A percentile compares a stretch with the other conserved stretches of the same genome.
These are phyloP conservation scores for Imbricaverruca yamaguchii DNA, from an alignment of 2,888 invertebrate species.

Conservation along the genomic window DNA sequence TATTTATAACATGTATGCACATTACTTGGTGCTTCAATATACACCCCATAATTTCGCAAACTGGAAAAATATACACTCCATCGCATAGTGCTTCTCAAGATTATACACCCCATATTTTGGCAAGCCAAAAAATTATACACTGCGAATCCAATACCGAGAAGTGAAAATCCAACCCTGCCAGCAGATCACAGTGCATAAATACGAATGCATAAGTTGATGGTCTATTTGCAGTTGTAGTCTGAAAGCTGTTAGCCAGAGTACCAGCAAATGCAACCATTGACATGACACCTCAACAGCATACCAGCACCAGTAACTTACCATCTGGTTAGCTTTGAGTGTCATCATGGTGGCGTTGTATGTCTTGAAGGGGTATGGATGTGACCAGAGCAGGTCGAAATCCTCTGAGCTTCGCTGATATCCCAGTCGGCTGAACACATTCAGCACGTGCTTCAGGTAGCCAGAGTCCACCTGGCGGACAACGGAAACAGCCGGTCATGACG, in stretches of 20 bases:
- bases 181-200: background rate
- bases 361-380: slow-evolving; percentile 84
- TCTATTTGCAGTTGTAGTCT: background rate
- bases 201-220: background rate
- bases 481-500: too few species aligned
- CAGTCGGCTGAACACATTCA: slow-evolving; percentile 62
- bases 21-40: too few species aligned
- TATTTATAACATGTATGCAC: too few species aligned
- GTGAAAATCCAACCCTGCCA: background rate
- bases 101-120: too few species aligned
- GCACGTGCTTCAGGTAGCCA: slow-evolving; percentile 71
- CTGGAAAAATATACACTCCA: too few species aligned
- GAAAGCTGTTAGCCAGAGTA: background rate
- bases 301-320: slow-evolving; percentile 34
- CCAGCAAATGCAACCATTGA: background rate
- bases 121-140: too few species aligned
- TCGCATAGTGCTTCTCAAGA: too few species aligned
- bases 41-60: too few species aligned
- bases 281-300: background rate
- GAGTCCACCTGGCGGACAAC: slow-evolving; percentile 42
- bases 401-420: slow-evolving; percentile 53
- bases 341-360: slow-evolving; percentile 42
- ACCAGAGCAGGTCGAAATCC: slow-evolving; percentile 85
- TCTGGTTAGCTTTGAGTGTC: slow-evolving; percentile 31
- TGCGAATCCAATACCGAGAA: background rate